Percentiles rank a stretch among this genome's conserved stretches.
Evolutionary conservation across 2,113 vertebrate genomes (phyloP).

Genomic region (Cepphus grylle): DNA sequence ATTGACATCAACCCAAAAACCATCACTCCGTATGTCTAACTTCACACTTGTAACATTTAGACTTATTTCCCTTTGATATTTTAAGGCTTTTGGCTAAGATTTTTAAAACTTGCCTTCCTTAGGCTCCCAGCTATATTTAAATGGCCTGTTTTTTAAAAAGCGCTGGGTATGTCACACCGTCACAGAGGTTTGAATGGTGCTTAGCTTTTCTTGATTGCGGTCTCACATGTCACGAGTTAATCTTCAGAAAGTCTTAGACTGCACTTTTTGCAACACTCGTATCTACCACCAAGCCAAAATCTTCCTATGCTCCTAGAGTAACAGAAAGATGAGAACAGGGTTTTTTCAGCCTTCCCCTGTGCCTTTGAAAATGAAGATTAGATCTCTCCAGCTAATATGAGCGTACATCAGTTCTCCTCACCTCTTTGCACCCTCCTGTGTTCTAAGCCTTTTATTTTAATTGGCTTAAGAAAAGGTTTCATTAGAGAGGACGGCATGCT

Average conservation of each 20-base stretch:
- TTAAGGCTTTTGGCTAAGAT: neutral
- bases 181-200: neutral
- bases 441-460: conserved; percentile 37
- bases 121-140: conserved; percentile 37
- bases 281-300: neutral
- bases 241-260: neutral
- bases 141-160: neutral
- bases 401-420: neutral
- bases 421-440: neutral
- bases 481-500: neutral
- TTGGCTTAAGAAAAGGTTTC: neutral
- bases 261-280: neutral
- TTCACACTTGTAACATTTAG: conserved; percentile 9
- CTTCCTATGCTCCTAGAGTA: neutral
- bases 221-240: neutral
- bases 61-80: neutral
- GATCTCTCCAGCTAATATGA: neutral
- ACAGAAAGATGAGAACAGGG: neutral
- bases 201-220: neutral
- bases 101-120: neutral
- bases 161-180: neutral
- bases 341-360: neutral
- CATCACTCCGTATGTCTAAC: neutral
- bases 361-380: neutral
- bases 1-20: neutral